Conservation (phyloP, 2,113 vertebrate species). For the Leucopsar rothschildi region DNA sequence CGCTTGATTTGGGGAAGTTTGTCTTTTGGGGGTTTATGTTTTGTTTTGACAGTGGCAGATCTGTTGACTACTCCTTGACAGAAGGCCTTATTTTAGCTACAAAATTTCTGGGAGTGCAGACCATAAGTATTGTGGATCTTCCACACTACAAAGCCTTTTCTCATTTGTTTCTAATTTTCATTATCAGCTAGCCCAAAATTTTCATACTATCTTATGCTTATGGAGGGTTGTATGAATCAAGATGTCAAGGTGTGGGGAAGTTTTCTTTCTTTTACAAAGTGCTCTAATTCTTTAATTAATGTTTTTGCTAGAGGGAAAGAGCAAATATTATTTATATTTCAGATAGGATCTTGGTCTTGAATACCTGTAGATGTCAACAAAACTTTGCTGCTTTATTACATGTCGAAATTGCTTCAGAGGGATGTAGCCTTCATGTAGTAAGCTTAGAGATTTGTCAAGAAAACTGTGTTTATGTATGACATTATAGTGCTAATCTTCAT, state of each 20-base stretch:
- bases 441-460: neutral
- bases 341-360: neutral
- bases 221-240: neutral
- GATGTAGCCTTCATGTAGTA: neutral
- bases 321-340: neutral
- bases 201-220: neutral
- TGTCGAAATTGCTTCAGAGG: neutral
- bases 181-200: neutral
- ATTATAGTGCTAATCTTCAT: neutral
- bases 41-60: neutral
- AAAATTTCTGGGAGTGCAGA: neutral
- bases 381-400: neutral
- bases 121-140: neutral
- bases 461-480: neutral
- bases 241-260: neutral
- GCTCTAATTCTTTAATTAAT: neutral
- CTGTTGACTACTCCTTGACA: neutral
- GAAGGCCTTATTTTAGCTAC: neutral
- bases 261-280: neutral
- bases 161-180: neutral
- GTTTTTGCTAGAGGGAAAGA: accelerated
- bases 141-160: neutral
- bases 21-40: neutral
- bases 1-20: neutral
- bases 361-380: neutral